Conservation (phyloP, 2,888 invertebrate genomes). For the Xestoiulus laeticollis region DNA sequence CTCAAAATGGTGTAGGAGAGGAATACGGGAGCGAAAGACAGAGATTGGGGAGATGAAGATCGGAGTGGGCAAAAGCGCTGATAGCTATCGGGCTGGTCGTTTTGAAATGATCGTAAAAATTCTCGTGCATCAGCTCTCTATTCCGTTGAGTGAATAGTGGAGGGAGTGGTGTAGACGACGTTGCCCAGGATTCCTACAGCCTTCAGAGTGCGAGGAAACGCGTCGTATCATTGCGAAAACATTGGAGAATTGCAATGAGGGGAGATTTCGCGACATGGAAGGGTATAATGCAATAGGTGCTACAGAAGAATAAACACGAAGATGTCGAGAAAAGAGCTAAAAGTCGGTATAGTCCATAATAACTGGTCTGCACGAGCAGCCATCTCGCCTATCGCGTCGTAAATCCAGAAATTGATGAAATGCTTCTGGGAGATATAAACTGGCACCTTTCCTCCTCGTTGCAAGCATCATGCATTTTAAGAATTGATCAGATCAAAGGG, state of each 20-base stretch:
- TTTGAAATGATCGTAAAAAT: conserved; percentile 26
- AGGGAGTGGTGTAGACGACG: neutral
- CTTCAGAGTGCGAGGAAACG: neutral
- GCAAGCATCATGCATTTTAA: neutral
- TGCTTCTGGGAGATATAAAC: neutral
- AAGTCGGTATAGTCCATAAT: neutral
- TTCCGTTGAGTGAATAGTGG: neutral
- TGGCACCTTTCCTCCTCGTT: neutral
- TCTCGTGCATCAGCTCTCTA: neutral
- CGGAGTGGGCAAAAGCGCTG: neutral
- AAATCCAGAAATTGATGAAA: conserved; percentile 26
- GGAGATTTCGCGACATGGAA: neutral
- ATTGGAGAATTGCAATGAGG: conserved; percentile 2
- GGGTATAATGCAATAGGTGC: neutral
- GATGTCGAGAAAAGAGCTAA: neutral
- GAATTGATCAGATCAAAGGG: neutral
- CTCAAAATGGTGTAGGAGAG: neutral
- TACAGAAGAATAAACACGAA: neutral
- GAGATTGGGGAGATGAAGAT: conserved; percentile 26
- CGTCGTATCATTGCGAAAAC: neutral
- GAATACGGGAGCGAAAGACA: conserved; percentile 26
- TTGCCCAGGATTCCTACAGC: neutral
- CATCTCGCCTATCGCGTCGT: neutral
- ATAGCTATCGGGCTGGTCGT: conserved; percentile 9
- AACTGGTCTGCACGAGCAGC: neutral